Evolutionary conservation across 2,797 vertebrate species (phyloP), one percentile per base, ranked within the genome.

Genomic region (Muraenolepis orangiensis): DNA sequence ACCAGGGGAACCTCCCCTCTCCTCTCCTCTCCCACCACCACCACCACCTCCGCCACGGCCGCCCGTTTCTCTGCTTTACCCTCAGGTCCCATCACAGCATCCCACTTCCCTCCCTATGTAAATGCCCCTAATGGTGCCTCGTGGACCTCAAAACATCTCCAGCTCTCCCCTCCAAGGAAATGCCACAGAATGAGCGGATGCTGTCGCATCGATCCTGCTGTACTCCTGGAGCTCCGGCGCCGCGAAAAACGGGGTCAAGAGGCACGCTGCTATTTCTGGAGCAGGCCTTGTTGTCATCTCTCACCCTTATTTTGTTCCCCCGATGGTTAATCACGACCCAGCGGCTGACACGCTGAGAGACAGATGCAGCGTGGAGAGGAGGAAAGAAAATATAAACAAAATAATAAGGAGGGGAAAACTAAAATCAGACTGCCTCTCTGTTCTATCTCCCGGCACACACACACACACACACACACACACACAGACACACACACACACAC

Each of bases 121-220:
- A 91, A 91, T 91, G 89, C 84, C 90, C 91, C 75, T 69, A 12
- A 68, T 77, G 78, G 86, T 76, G 85, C 87, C 88, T 77, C 72
- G 66, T 38, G 82, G 40, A 87, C 86, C 84, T 76, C 46, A 68
- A 76, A 79, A 77, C 90, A 90, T 90, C 46, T 23, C n/a, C 51
- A 23, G 51, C 51, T 57, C 51, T 85, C 84, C 83, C 90, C 90
- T 85, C 61, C 79, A 40, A 85, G 84, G 84, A 91, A 91, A 90
- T 90, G 88, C 82, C 87, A 90, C 78, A 75, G 74, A 82, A 77
- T 85, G 83, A 85, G 79, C 84, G 82, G 73, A n/a, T 78, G 51
- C 67, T 8, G 77, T 79, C 78, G 81, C 82, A 87, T 89, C 80
- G 85, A 90, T 89, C 87, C 75, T 80, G 77, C 66, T 26, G 80